Conservation (phyloP, 1,140 invertebrate species). For the Eueides isabella region DNA sequence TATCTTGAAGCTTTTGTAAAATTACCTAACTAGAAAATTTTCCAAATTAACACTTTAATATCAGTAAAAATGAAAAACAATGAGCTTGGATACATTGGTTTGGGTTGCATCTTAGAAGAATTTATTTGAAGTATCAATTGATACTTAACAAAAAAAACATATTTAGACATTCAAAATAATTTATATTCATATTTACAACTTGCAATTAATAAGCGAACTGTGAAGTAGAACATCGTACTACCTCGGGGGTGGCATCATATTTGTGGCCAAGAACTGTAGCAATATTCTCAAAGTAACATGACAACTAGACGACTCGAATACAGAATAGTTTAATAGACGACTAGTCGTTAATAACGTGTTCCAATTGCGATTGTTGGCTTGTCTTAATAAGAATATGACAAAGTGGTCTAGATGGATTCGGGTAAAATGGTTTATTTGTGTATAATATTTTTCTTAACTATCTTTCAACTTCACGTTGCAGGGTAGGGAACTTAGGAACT, state of each 20-base stretch:
- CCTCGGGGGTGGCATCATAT: constrained; percentile 44
- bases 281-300: constrained; percentile 64
- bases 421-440: background rate
- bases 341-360: constrained; percentile 45
- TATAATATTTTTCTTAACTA: background rate
- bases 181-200: background rate
- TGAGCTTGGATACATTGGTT: too few species aligned
- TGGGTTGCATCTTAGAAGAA: too few species aligned
- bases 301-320: constrained; percentile 62
- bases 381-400: background rate
- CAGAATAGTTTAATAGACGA: constrained; percentile 54
- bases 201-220: constrained; percentile 35
- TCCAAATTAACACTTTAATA: too few species aligned
- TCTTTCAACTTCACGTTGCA: too few species aligned
- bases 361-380: constrained; percentile 27
- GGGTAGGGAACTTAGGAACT: too few species aligned
- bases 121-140: too few species aligned
- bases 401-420: background rate
- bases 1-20: too few species aligned
- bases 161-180: background rate
- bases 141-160: background rate
- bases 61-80: too few species aligned
- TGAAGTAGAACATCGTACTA: constrained; percentile 23
- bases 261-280: constrained; percentile 56
- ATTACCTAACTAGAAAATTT: too few species aligned